Base-by-base conservation (phyloP, 2,888 invertebrate genomes). In the Tachystola acroxantha region DNA sequence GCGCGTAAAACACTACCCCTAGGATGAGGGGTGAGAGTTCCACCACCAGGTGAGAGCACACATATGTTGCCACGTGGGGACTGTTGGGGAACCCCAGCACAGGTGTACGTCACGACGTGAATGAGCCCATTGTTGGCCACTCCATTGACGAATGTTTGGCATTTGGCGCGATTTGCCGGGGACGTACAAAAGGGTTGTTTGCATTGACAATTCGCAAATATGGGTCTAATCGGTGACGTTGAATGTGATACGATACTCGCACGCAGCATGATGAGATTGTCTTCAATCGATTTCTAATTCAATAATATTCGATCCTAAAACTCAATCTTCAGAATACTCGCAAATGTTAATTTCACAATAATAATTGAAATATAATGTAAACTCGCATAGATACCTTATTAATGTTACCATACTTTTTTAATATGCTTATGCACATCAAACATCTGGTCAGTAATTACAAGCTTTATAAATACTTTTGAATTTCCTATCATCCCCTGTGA, bases 31-130 rank as follows among this genome's bases (percentile, higher is more conserved):
- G 84, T 64, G 73, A 78, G 76, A 73, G 73, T 71, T 69, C 66
- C 63, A 71, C 57, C 42, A 57, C 79, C 85, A 82, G 82, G 84
- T 81, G 82, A 82, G 32, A 64, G 69, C 59, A 58, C 58, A 62
- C 76, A 77, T 76, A 75, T 77, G 77, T 65, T 64, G 72, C 76
- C 76, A 80, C 82, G 80, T 79, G 76, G 67, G 58, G 37, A 27
- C 19, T 14, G 25, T 7, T 11, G 37, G 34, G 37, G 34, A 31
- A 37, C 72, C 82, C 80, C 74, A 65, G 57, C 72, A 82, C 85
- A 85, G 86, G 85, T 85, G 85, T 67, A 64, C 44, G 6, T 45
- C 45, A 56, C 44, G 6, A 44, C 45, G 55, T 79, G 69, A 81
- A 80, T 79, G 79, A 65, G 49, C 48, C 57, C 65, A 68, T 84